These are phyloP conservation scores for Oryzias celebensis DNA, from an alignment of 2,113 vertebrate genomes.

Conservation along the genomic window DNA sequence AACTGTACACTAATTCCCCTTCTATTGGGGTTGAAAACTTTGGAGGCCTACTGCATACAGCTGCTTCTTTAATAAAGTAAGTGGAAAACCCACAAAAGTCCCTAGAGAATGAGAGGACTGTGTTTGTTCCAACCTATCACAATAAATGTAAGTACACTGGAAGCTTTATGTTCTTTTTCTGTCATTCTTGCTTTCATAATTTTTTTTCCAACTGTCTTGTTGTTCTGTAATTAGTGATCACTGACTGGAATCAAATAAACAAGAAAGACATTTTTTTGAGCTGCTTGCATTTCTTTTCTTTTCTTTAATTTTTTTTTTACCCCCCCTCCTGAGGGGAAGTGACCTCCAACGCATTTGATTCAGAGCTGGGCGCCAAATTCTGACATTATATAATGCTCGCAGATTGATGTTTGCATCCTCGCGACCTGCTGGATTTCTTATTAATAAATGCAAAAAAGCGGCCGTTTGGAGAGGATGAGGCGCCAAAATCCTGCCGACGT, in stretches of 20 bases:
- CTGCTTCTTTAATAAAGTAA: constrained; percentile 40
- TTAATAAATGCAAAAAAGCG: constrained; percentile 26
- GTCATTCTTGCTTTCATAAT: constrained; percentile 30
- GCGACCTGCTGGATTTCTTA: constrained; percentile 29
- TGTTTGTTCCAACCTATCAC: constrained; percentile 58
- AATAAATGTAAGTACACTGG: constrained; percentile 65
- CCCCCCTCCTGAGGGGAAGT: constrained; percentile 52
- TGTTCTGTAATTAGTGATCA: constrained; percentile 72
- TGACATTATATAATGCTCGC: constrained; percentile 33
- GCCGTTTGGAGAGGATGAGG: constrained; percentile 24
- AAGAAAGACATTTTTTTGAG: constrained; percentile 66
- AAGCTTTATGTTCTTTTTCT: constrained; percentile 55
- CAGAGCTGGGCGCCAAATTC: constrained; percentile 22
- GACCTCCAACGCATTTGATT: constrained; percentile 53
- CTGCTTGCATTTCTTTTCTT: constrained; percentile 25
- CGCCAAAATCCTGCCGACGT: constrained; percentile 28
- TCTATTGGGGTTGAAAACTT: constrained; percentile 12
- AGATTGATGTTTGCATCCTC: background rate
- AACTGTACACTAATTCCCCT: background rate
- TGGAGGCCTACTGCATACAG: constrained; percentile 21
- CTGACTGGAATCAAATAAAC: constrained; percentile 55
- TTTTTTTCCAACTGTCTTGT: constrained; percentile 46
- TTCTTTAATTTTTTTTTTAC: constrained; percentile 3
- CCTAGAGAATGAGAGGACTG: constrained; percentile 38
- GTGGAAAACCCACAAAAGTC: constrained; percentile 18